Base-by-base conservation (phyloP, 2,113 vertebrate genomes). In the Tenrec ecaudatus region DNA sequence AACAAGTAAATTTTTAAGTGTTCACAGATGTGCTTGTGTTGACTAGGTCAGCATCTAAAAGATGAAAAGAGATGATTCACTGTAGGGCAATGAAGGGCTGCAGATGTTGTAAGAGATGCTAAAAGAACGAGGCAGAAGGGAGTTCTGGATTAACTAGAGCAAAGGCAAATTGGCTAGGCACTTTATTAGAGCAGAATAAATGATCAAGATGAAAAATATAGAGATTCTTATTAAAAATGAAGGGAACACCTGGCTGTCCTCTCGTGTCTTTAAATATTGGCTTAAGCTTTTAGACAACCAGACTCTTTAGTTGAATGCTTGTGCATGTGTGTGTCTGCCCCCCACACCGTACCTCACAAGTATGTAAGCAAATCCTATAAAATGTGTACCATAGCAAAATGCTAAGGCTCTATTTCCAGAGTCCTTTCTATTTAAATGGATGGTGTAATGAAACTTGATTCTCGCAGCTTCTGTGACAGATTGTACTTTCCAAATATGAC, bases 151-250 rank as follows among this genome's bases (percentile, higher is more conserved):
- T 91, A 96, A 95, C 58, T 77, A 88, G 85, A 95, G 90, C 60
- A 88, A 62, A 93, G 82, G 64, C 69, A 95, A 95, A 96, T 90
- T 95, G 85, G 47, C 57, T 89, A 86, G 76, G 75, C 76, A 94
- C 88, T 93, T 96, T 95, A 97, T 92, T 95, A 93, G 96, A 96
- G 95, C 89, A 96, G 79, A 96, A 96, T 80, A 94, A 96, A 92
- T 91, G 69, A 94, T 75, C 76, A 78, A 47, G 91, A 47, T 87
- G 57, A 47, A 91, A 90, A 94, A 89, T 64, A 62, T 10, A 16
- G 64, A 90, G 53, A 82, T 66, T 86, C 80, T 88, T 91, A 94
- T 94, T 96, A 85, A 90, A 94, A 86, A 94, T 86, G 91, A 96
- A 94, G 84, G 73, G 92, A 87, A 92, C 15, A 82, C 69, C 64